These are phyloP conservation scores for Helleia helle DNA, from an alignment of 2,888 invertebrate genomes.

Conservation along the genomic window DNA sequence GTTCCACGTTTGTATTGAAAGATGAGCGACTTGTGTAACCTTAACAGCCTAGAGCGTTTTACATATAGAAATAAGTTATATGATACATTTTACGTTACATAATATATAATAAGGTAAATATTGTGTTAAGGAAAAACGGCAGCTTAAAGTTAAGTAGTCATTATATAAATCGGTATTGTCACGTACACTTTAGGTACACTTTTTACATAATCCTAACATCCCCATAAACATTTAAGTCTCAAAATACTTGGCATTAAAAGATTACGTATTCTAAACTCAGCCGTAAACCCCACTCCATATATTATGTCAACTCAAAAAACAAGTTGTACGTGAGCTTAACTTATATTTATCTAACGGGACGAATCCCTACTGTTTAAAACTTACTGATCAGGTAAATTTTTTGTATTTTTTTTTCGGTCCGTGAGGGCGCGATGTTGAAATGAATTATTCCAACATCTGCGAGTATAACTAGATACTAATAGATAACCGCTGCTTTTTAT, in stretches of 20 bases:
- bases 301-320: slow-evolving; percentile 28
- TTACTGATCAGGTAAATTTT: slow-evolving; percentile 35
- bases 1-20: too few relatives aligned
- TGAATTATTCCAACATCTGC: slow-evolving; percentile 70
- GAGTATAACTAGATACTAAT: slow-evolving; percentile 71
- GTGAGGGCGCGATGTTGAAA: slow-evolving; percentile 24
- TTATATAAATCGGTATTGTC: too few relatives aligned
- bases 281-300: slow-evolving; percentile 20
- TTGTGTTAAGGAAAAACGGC: too few relatives aligned
- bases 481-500: slow-evolving; percentile 72
- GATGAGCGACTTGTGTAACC: too few relatives aligned
- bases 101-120: too few relatives aligned
- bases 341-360: slow-evolving; percentile 47
- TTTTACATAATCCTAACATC: slow-evolving; percentile 3
- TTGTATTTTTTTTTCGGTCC: slow-evolving; percentile 22
- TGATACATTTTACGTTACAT: too few relatives aligned
- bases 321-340: slow-evolving; percentile 26
- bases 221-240: background rate
- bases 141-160: too few relatives aligned
- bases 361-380: slow-evolving; percentile 35
- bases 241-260: slow-evolving; percentile 15
- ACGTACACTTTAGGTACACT: too few relatives aligned
- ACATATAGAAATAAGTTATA: too few relatives aligned
- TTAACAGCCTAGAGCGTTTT: too few relatives aligned
- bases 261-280: slow-evolving; percentile 17